Conservation (phyloP, 64 coral and sea anemone species). For the Stichodactyla helianthus region DNA sequence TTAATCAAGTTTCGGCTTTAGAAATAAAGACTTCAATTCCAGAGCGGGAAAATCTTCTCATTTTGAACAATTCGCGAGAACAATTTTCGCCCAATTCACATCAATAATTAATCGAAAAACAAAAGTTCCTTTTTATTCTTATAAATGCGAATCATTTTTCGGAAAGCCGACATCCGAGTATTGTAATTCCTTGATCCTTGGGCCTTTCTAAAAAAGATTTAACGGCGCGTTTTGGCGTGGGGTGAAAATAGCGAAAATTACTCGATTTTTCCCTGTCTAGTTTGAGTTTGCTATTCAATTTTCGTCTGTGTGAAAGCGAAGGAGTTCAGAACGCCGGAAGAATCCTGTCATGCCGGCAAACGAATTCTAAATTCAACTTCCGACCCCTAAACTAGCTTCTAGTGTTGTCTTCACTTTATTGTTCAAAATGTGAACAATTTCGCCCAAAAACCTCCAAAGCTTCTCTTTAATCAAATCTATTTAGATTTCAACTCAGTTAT, state of each 20-base stretch:
- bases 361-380: slow-evolving; percentile 10
- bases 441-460: neutral
- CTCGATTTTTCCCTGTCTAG: neutral
- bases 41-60: neutral
- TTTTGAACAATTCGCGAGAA: neutral
- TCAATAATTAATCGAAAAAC: slow-evolving; percentile 3
- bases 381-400: neutral
- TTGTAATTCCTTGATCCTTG: neutral
- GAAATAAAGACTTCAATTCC: neutral
- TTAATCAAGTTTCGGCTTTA: neutral
- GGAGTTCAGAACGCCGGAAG: neutral
- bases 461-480: neutral
- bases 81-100: neutral
- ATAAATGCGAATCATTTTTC: slow-evolving; percentile 13
- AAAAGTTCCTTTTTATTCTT: slow-evolving; percentile 1
- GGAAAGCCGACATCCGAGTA: neutral
- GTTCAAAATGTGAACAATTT: neutral
- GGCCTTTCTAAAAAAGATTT: neutral
- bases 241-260: neutral
- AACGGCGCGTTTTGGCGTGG: neutral
- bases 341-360: neutral
- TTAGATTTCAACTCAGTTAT: neutral
- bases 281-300: neutral
- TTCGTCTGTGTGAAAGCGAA: neutral
- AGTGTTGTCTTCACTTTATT: neutral